These are phyloP conservation scores for Phasia obesa DNA, from an alignment of 2,888 invertebrate species.

Conservation along the genomic window DNA sequence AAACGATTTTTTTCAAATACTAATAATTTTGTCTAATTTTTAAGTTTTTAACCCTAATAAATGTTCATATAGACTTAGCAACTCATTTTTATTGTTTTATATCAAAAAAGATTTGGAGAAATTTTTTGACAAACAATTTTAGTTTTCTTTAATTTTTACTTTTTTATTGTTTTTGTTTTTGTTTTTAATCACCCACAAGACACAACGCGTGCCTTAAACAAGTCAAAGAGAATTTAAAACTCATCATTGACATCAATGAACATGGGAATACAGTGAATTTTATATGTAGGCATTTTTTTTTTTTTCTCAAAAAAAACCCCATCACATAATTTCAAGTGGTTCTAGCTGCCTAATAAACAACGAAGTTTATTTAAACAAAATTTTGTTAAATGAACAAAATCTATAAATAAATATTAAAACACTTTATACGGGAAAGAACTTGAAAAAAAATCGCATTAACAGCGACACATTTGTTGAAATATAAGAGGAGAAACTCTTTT, in stretches of 20 bases:
- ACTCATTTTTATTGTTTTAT: background rate
- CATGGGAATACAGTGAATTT: background rate
- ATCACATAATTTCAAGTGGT: conserved; percentile 56
- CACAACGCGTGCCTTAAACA: conserved; percentile 65
- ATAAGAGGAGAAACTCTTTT: conserved; percentile 3
- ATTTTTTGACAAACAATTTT: background rate
- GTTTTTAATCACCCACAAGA: conserved; percentile 47
- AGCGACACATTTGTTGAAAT: conserved; percentile 31
- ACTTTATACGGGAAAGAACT: conserved; percentile 19
- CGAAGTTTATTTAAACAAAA: conserved; percentile 45
- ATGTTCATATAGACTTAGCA: conserved; percentile 19
- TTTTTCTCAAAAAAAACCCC: conserved; percentile 43
- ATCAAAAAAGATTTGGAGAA: background rate
- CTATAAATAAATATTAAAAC: conserved; percentile 55
- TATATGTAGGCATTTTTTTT: conserved; percentile 11
- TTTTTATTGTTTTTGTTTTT: too few species aligned
- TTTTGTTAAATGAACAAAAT: conserved; percentile 16
- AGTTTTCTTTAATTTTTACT: too few species aligned
- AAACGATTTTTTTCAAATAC: background rate
- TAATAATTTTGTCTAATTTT: conserved; percentile 18
- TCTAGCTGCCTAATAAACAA: conserved; percentile 37
- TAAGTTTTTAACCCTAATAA: conserved; percentile 9
- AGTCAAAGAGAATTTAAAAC: conserved; percentile 62
- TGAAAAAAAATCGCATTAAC: background rate
- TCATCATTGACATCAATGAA: conserved; percentile 8